Conservation (phyloP, 2,113 vertebrate genomes). For the Takifugu bimaculatus region DNA sequence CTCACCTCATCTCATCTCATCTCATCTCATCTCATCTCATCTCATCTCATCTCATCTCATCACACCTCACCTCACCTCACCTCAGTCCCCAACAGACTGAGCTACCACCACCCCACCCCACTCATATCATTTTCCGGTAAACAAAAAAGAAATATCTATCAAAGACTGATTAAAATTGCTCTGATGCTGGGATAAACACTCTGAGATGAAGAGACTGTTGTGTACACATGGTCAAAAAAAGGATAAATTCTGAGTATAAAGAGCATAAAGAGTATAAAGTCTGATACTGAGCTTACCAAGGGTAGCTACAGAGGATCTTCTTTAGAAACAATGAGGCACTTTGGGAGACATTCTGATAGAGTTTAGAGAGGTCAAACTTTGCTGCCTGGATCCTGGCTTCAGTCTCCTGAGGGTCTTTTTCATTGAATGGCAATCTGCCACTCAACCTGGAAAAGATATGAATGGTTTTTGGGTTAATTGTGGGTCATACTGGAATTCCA, state of each 20-base stretch:
- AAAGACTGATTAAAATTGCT: no score
- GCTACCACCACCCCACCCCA: no score
- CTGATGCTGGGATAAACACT: not conserved
- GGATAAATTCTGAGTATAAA: not conserved
- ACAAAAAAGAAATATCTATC: no score
- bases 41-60: no score
- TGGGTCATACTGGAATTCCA: not conserved
- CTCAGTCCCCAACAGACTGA: no score
- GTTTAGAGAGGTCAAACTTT: slow-evolving; percentile 91
- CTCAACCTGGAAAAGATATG: slow-evolving; percentile 81
- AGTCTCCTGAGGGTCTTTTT: slow-evolving; percentile 82
- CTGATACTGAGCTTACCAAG: slow-evolving; percentile 81
- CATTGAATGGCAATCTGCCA: slow-evolving; percentile 88
- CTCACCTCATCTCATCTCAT: no score
- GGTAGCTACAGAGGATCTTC: slow-evolving; percentile 91
- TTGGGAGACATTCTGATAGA: slow-evolving; percentile 97
- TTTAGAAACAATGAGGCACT: slow-evolving; percentile 93
- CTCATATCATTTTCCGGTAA: no score
- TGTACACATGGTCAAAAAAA: no score
- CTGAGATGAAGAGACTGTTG: no score
- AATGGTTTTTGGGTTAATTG: not conserved
- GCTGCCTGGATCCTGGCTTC: slow-evolving; percentile 88
- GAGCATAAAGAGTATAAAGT: not conserved
- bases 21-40: no score
- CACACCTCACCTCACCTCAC: no score